phyloP scores from a whole-genome alignment of 2,113 vertebrate genomes.

The Microcebus tavaratra region DNA sequence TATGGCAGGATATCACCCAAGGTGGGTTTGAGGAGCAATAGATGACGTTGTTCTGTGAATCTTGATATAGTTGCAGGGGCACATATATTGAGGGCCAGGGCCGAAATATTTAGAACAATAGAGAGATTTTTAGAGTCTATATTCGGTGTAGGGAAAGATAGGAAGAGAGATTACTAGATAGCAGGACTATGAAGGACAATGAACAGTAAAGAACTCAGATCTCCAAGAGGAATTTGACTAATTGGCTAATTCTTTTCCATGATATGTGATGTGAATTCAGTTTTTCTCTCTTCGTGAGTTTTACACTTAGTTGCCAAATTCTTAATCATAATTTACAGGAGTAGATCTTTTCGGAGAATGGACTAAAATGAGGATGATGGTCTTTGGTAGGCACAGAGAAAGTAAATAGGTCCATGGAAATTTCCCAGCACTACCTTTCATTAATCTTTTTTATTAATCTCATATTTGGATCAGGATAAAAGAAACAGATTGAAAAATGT shows the following conservation, averaged over 20 bases:
- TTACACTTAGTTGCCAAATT: neutral
- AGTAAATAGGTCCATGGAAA: neutral
- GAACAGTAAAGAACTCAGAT: neutral
- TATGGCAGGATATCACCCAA: neutral
- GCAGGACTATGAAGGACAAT: neutral
- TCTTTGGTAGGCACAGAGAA: neutral
- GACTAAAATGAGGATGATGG: neutral
- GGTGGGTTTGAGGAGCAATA: neutral
- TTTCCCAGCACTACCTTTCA: fast-evolving
- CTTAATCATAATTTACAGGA: neutral
- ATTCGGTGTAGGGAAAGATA: no score
- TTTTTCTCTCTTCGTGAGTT: neutral
- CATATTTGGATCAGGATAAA: neutral
- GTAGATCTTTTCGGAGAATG: neutral
- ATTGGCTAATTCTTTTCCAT: neutral
- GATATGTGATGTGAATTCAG: neutral
- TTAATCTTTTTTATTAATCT: neutral
- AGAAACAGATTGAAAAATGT: neutral
- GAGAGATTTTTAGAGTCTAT: neutral
- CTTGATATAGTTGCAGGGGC: neutral
- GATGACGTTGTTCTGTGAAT: neutral
- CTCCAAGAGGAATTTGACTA: neutral
- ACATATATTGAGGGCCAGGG: neutral
- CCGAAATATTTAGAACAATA: neutral
- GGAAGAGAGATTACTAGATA: neutral